These are phyloP conservation scores for Diploscapter pachys DNA, from an alignment of 1,140 invertebrate species.

Conservation along the genomic window DNA sequence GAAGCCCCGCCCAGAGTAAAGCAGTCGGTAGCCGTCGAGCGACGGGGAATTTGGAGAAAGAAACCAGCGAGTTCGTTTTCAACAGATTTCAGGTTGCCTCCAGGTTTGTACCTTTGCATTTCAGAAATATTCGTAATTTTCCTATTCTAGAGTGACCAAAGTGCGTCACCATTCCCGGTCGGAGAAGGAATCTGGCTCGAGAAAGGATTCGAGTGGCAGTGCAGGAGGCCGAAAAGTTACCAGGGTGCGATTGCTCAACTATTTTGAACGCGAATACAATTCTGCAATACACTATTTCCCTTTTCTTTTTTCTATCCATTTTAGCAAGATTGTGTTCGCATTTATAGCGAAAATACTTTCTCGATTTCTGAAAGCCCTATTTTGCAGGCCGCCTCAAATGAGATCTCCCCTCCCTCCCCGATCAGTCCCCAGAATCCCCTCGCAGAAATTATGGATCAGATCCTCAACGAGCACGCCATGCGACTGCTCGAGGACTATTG, in stretches of 20 bases:
- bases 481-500: constrained; percentile 31
- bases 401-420: constrained; percentile 14
- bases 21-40: constrained; percentile 1
- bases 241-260: constrained; percentile 1
- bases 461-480: constrained; percentile 51
- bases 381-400: constrained; percentile 11
- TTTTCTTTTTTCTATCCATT: background rate
- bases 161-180: constrained; percentile 24
- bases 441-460: constrained; percentile 23
- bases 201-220: constrained; percentile 29
- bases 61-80: constrained; percentile 15
- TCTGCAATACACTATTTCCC: background rate
- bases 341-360: background rate
- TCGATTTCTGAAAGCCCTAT: background rate
- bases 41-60: background rate
- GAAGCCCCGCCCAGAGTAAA: constrained; percentile 6
- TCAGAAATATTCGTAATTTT: constrained; percentile 1
- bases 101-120: background rate
- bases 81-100: constrained; percentile 24
- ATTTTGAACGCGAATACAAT: background rate
- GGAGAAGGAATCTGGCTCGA: constrained; percentile 12
- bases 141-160: constrained; percentile 10
- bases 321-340: constrained; percentile 6
- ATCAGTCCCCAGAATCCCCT: constrained; percentile 5
- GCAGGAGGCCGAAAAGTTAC: constrained; percentile 17